phyloP scores from a whole-genome alignment of 2,113 vertebrate species.

The Hucho hucho region DNA sequence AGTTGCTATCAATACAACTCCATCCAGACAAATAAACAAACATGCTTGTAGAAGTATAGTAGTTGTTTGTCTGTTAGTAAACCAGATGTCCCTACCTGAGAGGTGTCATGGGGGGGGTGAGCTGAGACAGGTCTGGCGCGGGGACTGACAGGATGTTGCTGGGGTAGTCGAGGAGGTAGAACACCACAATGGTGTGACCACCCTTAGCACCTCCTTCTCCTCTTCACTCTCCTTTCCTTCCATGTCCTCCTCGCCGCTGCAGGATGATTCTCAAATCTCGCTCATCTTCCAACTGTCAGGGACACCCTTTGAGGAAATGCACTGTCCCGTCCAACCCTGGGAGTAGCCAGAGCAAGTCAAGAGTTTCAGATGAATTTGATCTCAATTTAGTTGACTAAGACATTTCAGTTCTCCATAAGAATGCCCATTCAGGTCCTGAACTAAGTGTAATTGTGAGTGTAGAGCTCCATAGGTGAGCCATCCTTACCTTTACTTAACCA shows the following conservation, averaged over 20 bases:
- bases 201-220: slow-evolving; percentile 22
- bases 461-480: neutral
- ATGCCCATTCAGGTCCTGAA: neutral
- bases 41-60: too few relatives aligned
- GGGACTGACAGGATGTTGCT: too few relatives aligned
- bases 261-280: slow-evolving; percentile 95
- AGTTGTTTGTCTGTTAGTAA: too few relatives aligned
- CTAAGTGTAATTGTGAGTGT: neutral
- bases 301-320: slow-evolving; percentile 77
- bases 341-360: neutral
- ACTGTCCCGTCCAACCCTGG: slow-evolving; percentile 83
- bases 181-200: too few relatives aligned
- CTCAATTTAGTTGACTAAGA: too few relatives aligned
- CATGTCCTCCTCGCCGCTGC: slow-evolving; percentile 88
- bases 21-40: too few relatives aligned
- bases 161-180: too few relatives aligned
- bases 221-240: slow-evolving; percentile 78
- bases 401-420: too few relatives aligned
- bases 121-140: too few relatives aligned
- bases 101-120: too few relatives aligned
- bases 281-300: slow-evolving; percentile 93
- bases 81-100: too few relatives aligned
- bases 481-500: slow-evolving; percentile 82
- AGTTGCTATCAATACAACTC: too few relatives aligned
- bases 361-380: neutral